These are phyloP conservation scores for Haemorhous mexicanus DNA, from an alignment of 2,113 vertebrate species.

Conservation along the genomic window DNA sequence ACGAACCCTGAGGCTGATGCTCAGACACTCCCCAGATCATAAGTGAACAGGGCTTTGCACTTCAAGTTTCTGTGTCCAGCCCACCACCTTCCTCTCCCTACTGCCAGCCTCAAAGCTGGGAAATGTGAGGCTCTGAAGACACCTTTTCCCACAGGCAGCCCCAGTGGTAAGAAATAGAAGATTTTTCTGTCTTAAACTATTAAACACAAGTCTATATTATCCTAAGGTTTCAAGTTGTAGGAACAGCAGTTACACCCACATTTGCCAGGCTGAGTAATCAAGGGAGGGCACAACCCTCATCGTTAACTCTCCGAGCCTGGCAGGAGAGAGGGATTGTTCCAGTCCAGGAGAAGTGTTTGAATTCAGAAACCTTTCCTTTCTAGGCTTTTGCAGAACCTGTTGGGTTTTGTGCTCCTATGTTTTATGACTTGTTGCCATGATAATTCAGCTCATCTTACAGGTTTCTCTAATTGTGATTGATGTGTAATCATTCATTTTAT, in stretches of 20 bases:
- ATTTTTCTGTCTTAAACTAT: background rate
- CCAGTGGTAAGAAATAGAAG: background rate
- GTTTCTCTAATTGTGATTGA: constrained; percentile 79
- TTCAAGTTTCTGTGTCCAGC: background rate
- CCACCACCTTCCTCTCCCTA: background rate
- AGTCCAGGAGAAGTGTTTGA: background rate
- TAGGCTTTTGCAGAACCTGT: background rate
- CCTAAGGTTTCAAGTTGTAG: background rate
- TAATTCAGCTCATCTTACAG: constrained; percentile 69
- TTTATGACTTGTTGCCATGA: constrained; percentile 76
- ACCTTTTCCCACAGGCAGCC: background rate
- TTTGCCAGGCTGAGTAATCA: background rate
- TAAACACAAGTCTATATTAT: rapidly evolving
- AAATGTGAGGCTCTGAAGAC: background rate
- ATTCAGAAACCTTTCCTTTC: background rate
- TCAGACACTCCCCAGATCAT: background rate
- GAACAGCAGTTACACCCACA: background rate
- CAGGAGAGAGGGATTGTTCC: background rate
- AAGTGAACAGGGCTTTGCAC: background rate
- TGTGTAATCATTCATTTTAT: constrained; percentile 83
- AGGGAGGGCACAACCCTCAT: background rate
- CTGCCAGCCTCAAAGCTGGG: background rate
- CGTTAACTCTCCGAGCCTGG: background rate
- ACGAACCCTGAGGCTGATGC: background rate
- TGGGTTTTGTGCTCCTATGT: constrained; percentile 65